A percentile compares a stretch with the other conserved stretches of the same genome.
Conservation (phyloP, 2,888 invertebrate genomes). For the Prenolepis imparis region DNA sequence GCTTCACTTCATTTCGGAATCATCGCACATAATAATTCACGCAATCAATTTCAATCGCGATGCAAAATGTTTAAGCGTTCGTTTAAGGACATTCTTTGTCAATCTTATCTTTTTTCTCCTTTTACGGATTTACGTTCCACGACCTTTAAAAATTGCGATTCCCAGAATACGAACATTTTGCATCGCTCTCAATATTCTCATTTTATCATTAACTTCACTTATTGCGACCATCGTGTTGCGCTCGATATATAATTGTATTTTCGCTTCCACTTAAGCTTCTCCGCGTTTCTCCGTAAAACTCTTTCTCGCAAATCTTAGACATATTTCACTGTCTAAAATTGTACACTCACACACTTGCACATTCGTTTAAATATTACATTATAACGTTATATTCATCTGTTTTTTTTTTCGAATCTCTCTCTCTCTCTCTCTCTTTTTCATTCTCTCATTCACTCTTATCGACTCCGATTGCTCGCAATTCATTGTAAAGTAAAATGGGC, state of each 20-base stretch:
- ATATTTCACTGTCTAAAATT: conserved; percentile 22
- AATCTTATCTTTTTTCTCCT: not conserved
- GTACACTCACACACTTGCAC: conserved; percentile 26
- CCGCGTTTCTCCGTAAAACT: conserved; percentile 22
- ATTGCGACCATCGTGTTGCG: conserved; percentile 34
- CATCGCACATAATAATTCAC: conserved; percentile 31
- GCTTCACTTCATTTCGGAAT: conserved; percentile 35
- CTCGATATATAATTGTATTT: conserved; percentile 26
- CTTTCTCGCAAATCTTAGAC: conserved; percentile 41
- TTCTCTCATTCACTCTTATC: conserved; percentile 31
- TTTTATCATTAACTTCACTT: conserved; percentile 14
- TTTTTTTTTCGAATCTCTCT: conserved; percentile 66
- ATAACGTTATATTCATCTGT: conserved; percentile 77
- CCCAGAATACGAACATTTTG: conserved; percentile 31
- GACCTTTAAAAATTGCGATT: not conserved
- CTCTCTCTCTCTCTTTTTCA: conserved; percentile 19
- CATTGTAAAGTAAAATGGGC: conserved; percentile 15
- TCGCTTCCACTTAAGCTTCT: not conserved
- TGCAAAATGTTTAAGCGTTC: conserved; percentile 36
- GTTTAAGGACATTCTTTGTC: not conserved
- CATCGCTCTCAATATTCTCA: conserved; percentile 25
- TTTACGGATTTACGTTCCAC: not conserved
- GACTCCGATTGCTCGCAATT: conserved; percentile 6
- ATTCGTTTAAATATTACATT: conserved; percentile 78
- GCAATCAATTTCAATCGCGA: conserved; percentile 20